These are phyloP conservation scores for Heteromurus nitidus DNA, from an alignment of 2,888 invertebrate genomes.

Conservation along the genomic window DNA sequence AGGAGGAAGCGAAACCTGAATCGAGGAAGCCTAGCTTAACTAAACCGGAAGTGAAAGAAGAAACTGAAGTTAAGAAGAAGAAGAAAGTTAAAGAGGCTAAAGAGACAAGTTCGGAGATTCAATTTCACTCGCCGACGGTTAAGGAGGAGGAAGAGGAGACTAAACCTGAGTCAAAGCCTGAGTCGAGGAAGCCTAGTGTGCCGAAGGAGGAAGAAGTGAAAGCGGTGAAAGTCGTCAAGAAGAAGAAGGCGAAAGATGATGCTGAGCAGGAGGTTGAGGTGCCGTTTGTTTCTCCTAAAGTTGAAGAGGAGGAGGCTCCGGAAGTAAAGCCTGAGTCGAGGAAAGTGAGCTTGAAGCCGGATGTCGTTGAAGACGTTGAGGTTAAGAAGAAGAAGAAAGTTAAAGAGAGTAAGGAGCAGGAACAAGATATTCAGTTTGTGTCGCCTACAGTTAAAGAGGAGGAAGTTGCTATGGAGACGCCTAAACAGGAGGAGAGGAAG, in stretches of 20 bases:
- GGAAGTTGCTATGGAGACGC: too few relatives aligned
- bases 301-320: background rate
- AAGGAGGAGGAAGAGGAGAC: background rate
- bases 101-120: background rate
- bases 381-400: constrained; percentile 13
- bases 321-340: background rate
- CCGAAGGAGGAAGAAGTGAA: background rate
- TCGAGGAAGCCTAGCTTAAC: background rate
- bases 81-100: background rate
- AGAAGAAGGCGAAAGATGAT: constrained; percentile 17
- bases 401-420: constrained; percentile 5
- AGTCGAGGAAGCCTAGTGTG: too few relatives aligned
- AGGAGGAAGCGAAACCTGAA: constrained; percentile 1
- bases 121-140: background rate
- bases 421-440: background rate
- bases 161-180: background rate
- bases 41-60: background rate
- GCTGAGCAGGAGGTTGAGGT: background rate
- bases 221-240: constrained; percentile 67
- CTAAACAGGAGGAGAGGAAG: background rate
- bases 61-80: constrained; percentile 3
- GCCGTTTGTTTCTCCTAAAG: background rate
- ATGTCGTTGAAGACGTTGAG: background rate
- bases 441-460: constrained; percentile 4
- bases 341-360: background rate